phyloP scores from a whole-genome alignment of 2,797 vertebrate species.

The Kryptolebias ocellatus region DNA sequence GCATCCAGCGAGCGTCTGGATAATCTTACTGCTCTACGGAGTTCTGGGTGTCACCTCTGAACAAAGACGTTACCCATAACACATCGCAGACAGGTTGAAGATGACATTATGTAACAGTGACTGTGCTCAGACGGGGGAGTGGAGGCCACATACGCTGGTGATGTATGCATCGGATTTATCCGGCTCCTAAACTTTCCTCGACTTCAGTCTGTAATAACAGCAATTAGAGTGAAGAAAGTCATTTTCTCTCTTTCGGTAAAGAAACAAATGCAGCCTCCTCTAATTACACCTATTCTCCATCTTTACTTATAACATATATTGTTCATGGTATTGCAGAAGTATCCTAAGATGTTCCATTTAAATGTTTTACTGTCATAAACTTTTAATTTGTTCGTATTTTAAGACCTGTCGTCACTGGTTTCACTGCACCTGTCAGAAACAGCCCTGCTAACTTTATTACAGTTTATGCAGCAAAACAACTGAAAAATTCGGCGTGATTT shows the following conservation, averaged over 20 bases:
- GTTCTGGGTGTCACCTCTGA: slow-evolving; percentile 20
- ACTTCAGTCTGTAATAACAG: slow-evolving; percentile 11
- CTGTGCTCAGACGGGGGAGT: not conserved
- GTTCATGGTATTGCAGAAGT: not conserved
- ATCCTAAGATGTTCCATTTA: not conserved
- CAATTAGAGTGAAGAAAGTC: slow-evolving; percentile 5
- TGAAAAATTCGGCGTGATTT: no score
- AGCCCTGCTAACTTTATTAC: no score
- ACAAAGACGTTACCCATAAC: slow-evolving; percentile 22
- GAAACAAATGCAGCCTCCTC: not conserved
- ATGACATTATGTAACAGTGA: slow-evolving; percentile 44
- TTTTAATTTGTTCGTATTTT: no score
- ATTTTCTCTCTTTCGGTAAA: not conserved
- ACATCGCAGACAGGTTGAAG: slow-evolving; percentile 22
- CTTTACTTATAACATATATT: not conserved
- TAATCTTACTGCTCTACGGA: slow-evolving; percentile 17
- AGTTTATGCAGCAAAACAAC: no score
- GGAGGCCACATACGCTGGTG: slow-evolving; percentile 11
- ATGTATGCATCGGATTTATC: slow-evolving; percentile 15
- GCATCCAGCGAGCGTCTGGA: slow-evolving; percentile 21
- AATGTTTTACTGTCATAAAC: no score
- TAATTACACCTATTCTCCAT: not conserved
- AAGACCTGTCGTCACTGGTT: no score
- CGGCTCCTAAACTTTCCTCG: not conserved
- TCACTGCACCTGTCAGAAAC: no score